phyloP scores from a whole-genome alignment of 2,888 invertebrate genomes.

The Orthosia gothica region DNA sequence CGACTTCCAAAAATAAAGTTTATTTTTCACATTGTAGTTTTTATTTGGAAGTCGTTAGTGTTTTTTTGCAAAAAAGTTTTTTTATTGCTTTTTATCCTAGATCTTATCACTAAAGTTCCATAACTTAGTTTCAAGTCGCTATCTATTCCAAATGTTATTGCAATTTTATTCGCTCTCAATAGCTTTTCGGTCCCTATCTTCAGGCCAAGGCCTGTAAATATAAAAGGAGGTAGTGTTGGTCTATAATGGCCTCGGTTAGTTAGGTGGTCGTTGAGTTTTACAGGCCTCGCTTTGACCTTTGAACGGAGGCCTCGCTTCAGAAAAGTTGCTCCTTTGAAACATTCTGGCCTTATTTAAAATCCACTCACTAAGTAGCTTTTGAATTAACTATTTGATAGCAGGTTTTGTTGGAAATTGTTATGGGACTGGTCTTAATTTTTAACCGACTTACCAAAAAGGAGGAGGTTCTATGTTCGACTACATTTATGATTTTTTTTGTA shows the following conservation, averaged over 20 bases:
- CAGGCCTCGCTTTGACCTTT: constrained; percentile 68
- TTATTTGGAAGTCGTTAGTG: too few relatives aligned
- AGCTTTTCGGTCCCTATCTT: constrained; percentile 26
- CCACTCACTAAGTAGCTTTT: constrained; percentile 42
- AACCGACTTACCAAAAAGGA: too few relatives aligned
- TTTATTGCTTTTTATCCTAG: too few relatives aligned
- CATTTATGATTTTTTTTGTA: too few relatives aligned
- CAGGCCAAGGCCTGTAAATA: constrained; percentile 46
- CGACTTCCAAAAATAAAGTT: too few relatives aligned
- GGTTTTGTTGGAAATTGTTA: constrained; percentile 22
- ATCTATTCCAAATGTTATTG: constrained; percentile 21
- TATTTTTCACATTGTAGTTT: too few relatives aligned
- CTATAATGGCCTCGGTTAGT: constrained; percentile 69
- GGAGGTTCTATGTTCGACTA: too few relatives aligned
- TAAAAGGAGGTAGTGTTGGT: constrained; percentile 67
- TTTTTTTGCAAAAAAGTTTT: too few relatives aligned
- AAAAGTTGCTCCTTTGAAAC: constrained; percentile 65
- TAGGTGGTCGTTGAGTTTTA: constrained; percentile 73
- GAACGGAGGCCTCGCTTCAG: constrained; percentile 65
- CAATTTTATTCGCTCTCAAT: constrained; percentile 42
- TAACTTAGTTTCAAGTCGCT: not conserved
- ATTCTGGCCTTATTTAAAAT: constrained; percentile 61
- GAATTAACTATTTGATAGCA: constrained; percentile 45
- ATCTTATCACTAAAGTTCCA: not conserved
- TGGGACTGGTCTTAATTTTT: constrained; percentile 11